Conservation (phyloP, 2,113 vertebrate genomes). For the Mystacornis crossleyi region DNA sequence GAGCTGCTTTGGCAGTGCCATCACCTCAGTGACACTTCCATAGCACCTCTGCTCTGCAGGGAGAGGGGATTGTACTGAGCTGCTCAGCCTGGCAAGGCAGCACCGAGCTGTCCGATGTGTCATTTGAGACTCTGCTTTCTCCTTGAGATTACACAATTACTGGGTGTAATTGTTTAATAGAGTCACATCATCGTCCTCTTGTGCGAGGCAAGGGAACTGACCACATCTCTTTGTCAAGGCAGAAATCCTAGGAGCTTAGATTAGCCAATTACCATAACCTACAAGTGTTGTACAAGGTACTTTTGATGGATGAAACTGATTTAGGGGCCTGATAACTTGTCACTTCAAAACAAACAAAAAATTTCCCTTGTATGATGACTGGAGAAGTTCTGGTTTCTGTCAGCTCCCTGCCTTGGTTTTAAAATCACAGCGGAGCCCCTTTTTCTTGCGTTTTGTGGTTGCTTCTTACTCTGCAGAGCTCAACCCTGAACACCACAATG, state of each 20-base stretch:
- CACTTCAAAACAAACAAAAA: background rate
- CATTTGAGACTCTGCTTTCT: slow-evolving; percentile 50
- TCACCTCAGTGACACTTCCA: background rate
- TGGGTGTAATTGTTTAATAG: slow-evolving; percentile 71
- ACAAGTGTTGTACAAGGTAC: background rate
- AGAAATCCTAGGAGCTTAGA: background rate
- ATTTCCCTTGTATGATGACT: background rate
- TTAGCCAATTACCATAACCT: background rate
- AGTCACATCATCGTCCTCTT: slow-evolving; percentile 39
- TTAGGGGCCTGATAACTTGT: background rate
- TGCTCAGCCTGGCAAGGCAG: background rate
- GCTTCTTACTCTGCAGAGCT: background rate
- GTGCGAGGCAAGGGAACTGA: slow-evolving; percentile 41
- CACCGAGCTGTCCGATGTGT: background rate
- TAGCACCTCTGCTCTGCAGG: background rate
- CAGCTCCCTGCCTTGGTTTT: background rate
- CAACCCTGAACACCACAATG: rapidly evolving
- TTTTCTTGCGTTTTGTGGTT: background rate
- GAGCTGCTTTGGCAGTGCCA: background rate
- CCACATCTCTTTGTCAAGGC: slow-evolving; percentile 13
- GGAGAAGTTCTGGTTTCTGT: background rate
- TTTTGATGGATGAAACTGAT: background rate
- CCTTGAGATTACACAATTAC: slow-evolving; percentile 65
- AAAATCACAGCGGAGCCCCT: background rate
- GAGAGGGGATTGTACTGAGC: rapidly evolving